Evolutionary conservation across 2,113 vertebrate species (phyloP).

Genomic region (Panthera uncia): DNA sequence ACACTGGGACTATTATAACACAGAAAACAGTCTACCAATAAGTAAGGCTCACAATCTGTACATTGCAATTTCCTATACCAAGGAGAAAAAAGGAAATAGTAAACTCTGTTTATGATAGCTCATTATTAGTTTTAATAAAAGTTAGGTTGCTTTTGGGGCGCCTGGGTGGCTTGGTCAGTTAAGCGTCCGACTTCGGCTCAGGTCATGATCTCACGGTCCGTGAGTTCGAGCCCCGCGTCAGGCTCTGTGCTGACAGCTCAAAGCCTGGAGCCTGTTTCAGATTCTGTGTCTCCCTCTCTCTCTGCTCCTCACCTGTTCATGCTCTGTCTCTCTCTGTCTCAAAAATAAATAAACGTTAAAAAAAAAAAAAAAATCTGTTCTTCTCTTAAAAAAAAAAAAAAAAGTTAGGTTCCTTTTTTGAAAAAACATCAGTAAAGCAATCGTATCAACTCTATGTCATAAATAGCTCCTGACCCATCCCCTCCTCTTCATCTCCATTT

Average conservation of each 20-base stretch:
- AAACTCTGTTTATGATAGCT: not conserved
- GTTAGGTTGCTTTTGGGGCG: not conserved
- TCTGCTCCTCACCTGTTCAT: too few species aligned
- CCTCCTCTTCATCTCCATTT: not conserved
- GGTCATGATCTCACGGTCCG: too few species aligned
- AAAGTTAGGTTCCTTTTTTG: not conserved
- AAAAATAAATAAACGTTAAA: too few species aligned
- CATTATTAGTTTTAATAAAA: not conserved
- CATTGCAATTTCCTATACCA: not conserved
- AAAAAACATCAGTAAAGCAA: not conserved
- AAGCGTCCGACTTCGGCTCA: too few species aligned
- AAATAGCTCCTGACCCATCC: not conserved
- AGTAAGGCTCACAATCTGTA: not conserved
- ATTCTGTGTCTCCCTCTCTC: too few species aligned
- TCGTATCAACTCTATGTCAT: not conserved
- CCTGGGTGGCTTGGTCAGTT: too few species aligned
- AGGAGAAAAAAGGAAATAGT: not conserved
- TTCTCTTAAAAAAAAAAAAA: too few species aligned
- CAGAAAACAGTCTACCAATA: not conserved
- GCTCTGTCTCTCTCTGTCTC: too few species aligned
- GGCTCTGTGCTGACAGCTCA: too few species aligned
- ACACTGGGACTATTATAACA: not conserved
- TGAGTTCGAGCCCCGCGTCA: too few species aligned
- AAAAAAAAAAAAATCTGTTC: too few species aligned
- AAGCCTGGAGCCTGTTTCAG: too few species aligned